Evolutionary conservation across 2,888 invertebrate species (phyloP), one percentile per base, ranked within the genome.

Genomic region (Melanophora roralis): DNA sequence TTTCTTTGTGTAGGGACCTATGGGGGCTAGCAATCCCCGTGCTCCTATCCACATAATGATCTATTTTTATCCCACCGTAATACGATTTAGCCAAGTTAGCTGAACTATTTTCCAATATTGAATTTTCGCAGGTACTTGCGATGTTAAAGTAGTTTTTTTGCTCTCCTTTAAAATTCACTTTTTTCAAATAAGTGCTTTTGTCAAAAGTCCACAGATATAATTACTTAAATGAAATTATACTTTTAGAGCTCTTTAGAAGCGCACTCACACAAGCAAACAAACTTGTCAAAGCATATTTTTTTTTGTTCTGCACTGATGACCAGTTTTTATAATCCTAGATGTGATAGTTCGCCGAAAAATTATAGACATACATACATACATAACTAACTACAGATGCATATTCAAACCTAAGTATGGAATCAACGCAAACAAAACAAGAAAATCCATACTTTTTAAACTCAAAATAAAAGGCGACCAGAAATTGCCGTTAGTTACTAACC

Each of bases 401-500:
- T n/a, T n/a, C n/a, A n/a, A n/a, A n/a, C n/a, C n/a, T n/a, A n/a
- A n/a, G n/a, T n/a, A n/a, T n/a, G n/a, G n/a, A n/a, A n/a, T n/a
- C n/a, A n/a, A n/a, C n/a, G n/a, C 27, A 57, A 23, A 34, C 11
- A 40, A 23, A 38, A 40, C 14, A 43, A 53, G n/a, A 36, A 27
- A 40, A 36, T 40, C 19, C 40, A 23, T 16, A 57, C 62, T 36
- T 9, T 12, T 21, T 16, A 53, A 64, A 51, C 64, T 71, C 38
- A 60, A 67, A 53, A 71, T 65, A 75, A 79, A 80, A 80, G 75
- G 75, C 68, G 71, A 36, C 40, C 72, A 80, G 71, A 80, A 76
- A 67, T 76, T 80, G 80, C 76, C 72, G 80, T 76, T 72, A 76
- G 79, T 67, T 71, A 65, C 72, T 68, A 57, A 72, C 55, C 27